These are phyloP conservation scores for Euplagia quadripunctaria DNA, from an alignment of 2,888 invertebrate genomes.

Conservation along the genomic window DNA sequence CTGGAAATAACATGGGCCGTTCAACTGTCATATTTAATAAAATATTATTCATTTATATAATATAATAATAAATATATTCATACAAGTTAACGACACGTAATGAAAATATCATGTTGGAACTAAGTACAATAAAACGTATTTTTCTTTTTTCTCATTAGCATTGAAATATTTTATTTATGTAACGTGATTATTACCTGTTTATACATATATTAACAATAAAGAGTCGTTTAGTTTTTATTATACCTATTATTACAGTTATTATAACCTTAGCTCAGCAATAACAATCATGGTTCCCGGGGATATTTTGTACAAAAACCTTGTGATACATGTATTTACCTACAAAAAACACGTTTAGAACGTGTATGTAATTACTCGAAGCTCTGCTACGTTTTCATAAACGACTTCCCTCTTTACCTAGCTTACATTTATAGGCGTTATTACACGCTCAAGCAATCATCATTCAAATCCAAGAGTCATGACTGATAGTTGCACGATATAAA, in stretches of 20 bases:
- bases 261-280: neutral
- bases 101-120: neutral
- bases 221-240: conserved; percentile 2
- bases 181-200: neutral
- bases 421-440: no score
- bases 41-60: no score
- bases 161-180: neutral
- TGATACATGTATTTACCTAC: neutral
- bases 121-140: no score
- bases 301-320: neutral
- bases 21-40: no score
- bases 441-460: no score
- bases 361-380: neutral
- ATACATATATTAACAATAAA: conserved; percentile 5
- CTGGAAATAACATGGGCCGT: no score
- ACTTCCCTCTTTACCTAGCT: neutral
- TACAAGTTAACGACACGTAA: neutral
- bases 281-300: no score
- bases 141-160: neutral
- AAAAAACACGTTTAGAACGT: neutral
- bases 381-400: neutral
- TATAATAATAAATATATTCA: neutral
- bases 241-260: neutral
- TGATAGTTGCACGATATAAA: no score
- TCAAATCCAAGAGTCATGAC: no score